Conservation (phyloP, 1,140 invertebrate species). For the Pollicipes pollicipes region DNA sequence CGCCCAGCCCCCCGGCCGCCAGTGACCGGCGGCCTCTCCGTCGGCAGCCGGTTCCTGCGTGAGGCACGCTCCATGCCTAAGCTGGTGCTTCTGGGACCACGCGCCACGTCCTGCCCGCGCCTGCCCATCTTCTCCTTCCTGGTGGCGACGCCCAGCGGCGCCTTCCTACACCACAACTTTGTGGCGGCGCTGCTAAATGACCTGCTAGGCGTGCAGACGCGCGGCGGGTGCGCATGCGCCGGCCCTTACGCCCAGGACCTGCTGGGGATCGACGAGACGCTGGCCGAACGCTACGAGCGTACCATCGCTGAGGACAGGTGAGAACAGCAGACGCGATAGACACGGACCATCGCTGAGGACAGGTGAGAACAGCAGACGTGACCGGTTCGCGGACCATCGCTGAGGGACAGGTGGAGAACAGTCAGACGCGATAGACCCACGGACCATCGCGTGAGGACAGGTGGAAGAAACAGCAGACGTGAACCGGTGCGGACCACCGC, state of each 20-base stretch:
- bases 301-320: conserved; percentile 46
- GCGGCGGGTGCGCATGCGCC: conserved; percentile 67
- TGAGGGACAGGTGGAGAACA: too few species aligned
- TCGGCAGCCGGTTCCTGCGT: conserved; percentile 53
- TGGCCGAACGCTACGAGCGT: conserved; percentile 56
- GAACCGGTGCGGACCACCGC: too few species aligned
- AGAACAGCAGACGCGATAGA: too few species aligned
- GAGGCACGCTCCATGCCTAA: conserved; percentile 48
- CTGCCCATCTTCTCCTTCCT: conserved; percentile 73
- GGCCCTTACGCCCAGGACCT: conserved; percentile 69
- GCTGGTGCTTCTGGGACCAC: conserved; percentile 56
- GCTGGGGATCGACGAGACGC: conserved; percentile 56
- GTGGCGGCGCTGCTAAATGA: conserved; percentile 73
- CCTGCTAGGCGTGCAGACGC: conserved; percentile 74
- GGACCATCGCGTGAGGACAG: too few species aligned
- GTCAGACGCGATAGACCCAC: too few species aligned
- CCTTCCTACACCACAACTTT: conserved; percentile 79
- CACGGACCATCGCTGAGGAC: too few species aligned
- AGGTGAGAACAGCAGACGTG: too few species aligned
- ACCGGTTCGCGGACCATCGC: too few species aligned
- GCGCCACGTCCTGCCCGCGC: conserved; percentile 38
- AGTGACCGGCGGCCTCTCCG: too few species aligned
- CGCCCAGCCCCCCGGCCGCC: too few species aligned
- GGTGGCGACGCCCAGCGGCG: conserved; percentile 47
- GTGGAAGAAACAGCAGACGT: too few species aligned